A percentile compares a stretch with the other conserved stretches of the same genome.
Conservation (phyloP, 2,113 vertebrate genomes). For the Gadus chalcogrammus region DNA sequence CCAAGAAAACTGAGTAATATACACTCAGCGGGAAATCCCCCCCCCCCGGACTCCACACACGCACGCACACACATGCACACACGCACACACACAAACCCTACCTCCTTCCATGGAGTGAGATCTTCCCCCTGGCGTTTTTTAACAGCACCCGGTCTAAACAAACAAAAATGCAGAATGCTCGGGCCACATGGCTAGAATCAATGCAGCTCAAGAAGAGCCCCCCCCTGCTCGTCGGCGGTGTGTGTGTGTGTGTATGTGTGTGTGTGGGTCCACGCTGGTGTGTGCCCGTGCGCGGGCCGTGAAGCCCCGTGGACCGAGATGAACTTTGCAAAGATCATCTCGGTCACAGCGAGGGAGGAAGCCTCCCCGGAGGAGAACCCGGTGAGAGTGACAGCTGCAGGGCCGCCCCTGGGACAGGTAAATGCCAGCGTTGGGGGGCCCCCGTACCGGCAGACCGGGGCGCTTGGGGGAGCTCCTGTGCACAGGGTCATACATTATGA, state of each 20-base stretch:
- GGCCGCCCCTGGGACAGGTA: slow-evolving; percentile 57
- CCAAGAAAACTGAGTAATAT: too few relatives aligned
- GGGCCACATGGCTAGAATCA: too few relatives aligned
- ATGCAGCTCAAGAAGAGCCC: too few relatives aligned
- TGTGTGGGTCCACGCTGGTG: too few relatives aligned
- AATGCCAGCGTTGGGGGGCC: slow-evolving; percentile 51
- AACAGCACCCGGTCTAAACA: too few relatives aligned
- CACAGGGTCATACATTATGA: not conserved
- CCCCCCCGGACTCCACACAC: too few relatives aligned
- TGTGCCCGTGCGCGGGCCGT: too few relatives aligned
- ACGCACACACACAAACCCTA: not conserved
- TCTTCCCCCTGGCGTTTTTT: not conserved
- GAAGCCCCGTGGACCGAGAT: slow-evolving; percentile 46
- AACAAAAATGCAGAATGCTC: too few relatives aligned
- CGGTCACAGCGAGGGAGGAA: slow-evolving; percentile 70
- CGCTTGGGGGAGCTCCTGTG: not conserved
- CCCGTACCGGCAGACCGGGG: not conserved
- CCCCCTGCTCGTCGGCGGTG: too few relatives aligned
- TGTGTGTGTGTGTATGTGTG: too few relatives aligned
- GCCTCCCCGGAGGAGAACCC: slow-evolving; percentile 63
- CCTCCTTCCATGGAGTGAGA: too few relatives aligned
- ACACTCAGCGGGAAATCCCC: too few relatives aligned
- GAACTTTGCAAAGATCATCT: slow-evolving; percentile 73
- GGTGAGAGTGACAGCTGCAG: slow-evolving; percentile 64
- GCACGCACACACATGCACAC: not conserved